phyloP scores from a whole-genome alignment of 2,797 vertebrate genomes.

The Schizothorax lantsangensis region DNA sequence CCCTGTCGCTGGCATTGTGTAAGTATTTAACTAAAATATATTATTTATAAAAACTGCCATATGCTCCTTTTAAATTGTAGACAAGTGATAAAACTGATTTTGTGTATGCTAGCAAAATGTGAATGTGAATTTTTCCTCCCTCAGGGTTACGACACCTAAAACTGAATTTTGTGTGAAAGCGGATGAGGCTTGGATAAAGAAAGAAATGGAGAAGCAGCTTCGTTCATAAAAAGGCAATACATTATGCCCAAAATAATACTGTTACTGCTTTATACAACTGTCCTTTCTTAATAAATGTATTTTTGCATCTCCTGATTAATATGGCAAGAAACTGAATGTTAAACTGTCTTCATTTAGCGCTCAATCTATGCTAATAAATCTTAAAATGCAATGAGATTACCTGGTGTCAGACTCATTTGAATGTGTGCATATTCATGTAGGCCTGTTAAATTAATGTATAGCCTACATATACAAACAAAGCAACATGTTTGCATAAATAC shows the following conservation, averaged over 20 bases:
- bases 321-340: neutral
- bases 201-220: accelerated
- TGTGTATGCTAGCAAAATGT: neutral
- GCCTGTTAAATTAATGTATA: no score
- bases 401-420: neutral
- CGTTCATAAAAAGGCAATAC: neutral
- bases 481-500: no score
- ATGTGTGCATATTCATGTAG: no score
- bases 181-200: neutral
- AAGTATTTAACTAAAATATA: constrained; percentile 12
- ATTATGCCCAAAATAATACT: neutral
- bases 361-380: constrained; percentile 1
- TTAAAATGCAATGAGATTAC: neutral
- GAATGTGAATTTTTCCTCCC: neutral
- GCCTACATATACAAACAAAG: no score
- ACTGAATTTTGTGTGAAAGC: constrained; percentile 11
- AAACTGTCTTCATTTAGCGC: neutral
- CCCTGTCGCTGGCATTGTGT: neutral
- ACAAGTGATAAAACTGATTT: neutral
- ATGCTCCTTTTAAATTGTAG: neutral
- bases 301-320: neutral
- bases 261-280: neutral
- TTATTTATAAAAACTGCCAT: neutral
- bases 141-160: constrained; percentile 21
- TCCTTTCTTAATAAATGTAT: neutral